Percentiles rank a stretch among this genome's conserved stretches.
Evolutionary conservation across 92 coral and sea anemone species (phyloP).

Genomic region (Zoanthus sansibaricus): DNA sequence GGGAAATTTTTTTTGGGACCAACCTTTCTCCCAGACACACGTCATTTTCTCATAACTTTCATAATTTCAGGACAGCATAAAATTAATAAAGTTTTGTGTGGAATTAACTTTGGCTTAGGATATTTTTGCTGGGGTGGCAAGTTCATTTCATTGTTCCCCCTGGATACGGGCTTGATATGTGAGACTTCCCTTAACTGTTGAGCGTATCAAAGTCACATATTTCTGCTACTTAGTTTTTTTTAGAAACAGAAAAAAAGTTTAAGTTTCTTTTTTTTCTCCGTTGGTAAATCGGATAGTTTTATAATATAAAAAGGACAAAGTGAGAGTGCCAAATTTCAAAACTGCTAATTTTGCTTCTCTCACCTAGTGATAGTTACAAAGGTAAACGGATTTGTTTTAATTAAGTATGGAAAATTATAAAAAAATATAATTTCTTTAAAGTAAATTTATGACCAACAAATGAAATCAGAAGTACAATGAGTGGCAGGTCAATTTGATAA

Average conservation of each 20-base stretch:
- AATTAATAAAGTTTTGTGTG: too few species aligned
- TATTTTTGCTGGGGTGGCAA: too few species aligned
- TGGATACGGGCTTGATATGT: too few species aligned
- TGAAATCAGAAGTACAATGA: background rate
- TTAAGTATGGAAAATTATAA: background rate
- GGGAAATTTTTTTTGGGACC: too few species aligned
- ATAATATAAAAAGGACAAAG: background rate
- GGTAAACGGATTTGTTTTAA: too few species aligned
- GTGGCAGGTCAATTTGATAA: background rate
- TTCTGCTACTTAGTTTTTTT: background rate
- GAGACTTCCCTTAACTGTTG: background rate
- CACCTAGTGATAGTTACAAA: background rate
- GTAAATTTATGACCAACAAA: too few species aligned
- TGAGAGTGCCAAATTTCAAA: constrained; percentile 19
- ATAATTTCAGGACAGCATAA: too few species aligned
- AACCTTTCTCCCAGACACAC: too few species aligned
- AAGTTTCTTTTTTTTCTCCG: background rate
- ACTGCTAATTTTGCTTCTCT: background rate
- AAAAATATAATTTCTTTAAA: background rate
- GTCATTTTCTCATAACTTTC: too few species aligned
- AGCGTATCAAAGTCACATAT: background rate
- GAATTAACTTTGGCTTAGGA: too few species aligned
- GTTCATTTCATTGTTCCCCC: too few species aligned
- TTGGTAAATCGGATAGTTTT: constrained; percentile 11
- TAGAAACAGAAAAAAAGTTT: background rate